Base-by-base conservation (phyloP, 2,113 vertebrate species). In the Notothenia rossii region DNA sequence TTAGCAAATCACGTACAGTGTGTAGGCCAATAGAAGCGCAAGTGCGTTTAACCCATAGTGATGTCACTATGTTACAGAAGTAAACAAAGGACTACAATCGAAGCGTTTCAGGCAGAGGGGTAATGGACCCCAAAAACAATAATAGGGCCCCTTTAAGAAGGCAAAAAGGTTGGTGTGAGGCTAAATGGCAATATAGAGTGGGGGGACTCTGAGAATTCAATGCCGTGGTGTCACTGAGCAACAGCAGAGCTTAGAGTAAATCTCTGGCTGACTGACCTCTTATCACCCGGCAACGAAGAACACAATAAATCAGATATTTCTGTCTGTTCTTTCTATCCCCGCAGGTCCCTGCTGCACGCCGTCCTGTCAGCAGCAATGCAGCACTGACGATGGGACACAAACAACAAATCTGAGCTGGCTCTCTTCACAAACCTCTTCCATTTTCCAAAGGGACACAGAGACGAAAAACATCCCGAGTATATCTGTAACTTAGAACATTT, bases 401-500 rank as follows among this genome's bases (percentile, higher is more conserved):
- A 82, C 56, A 56, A 46, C 48, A 68, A 66, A 69, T 45, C 18
- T 67, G 66, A 82, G 56, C 51, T 58, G 25, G n/a, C 56, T 56
- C 72, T 75, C 46, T 45, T 48, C 61, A 59, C 59, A 50, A 55
- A 79, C 48, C 51, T 36, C 64, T 40, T 67, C 59, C 56, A 72
- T 71, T 66, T 62, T 69, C 66, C 43, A 48, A 20, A 36, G 63
- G 54, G 29, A 72, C 45, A 53, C 36, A 7, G 43, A 66, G 45
- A 46, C 74, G 46, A 53, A 82, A 72, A 80, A 58, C 18, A 12
- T 45, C 46, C 15, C 3, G 14, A 83, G 62, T 46, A 20, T 36
- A 73, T 45, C 58, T 65, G 40, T 62, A 82, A 65, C 64, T 70
- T 83, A 36, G 1, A 33, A 59, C 56, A 12, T 59, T 60, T 75